A percentile compares a stretch with the other conserved stretches of the same genome.
Evolutionary conservation across 1,140 invertebrate genomes (phyloP).

Genomic region (Copidosoma floridanum): DNA sequence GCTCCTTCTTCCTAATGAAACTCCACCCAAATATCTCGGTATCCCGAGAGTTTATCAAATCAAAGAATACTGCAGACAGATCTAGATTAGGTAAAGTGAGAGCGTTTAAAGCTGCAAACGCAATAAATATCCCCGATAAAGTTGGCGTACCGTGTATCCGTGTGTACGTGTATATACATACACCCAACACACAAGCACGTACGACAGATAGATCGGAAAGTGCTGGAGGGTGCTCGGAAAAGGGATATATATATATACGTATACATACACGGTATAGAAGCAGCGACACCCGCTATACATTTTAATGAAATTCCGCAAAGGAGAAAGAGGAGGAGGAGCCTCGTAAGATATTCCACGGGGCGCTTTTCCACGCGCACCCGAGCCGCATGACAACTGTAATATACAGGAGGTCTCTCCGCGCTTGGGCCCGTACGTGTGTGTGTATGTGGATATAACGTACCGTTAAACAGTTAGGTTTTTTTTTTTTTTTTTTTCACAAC

Average conservation of each 20-base stretch:
- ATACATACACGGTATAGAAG: too few species aligned
- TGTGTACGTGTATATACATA: background rate
- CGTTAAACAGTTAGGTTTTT: slow-evolving; percentile 26
- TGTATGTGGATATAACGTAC: too few species aligned
- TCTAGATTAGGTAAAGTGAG: too few species aligned
- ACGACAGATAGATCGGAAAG: background rate
- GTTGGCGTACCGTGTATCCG: background rate
- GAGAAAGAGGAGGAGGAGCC: background rate
- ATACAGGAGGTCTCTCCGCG: slow-evolving; percentile 23
- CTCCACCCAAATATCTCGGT: too few species aligned
- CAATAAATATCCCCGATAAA: background rate
- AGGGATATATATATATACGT: too few species aligned
- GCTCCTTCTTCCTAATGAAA: too few species aligned
- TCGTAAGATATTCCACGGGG: slow-evolving; percentile 30
- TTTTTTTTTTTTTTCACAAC: too few species aligned
- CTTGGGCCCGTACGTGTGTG: slow-evolving; percentile 1
- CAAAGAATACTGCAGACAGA: too few species aligned
- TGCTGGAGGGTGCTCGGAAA: background rate
- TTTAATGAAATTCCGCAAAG: slow-evolving; percentile 19
- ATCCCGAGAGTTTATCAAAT: too few species aligned
- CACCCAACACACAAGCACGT: too few species aligned
- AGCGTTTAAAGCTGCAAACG: too few species aligned
- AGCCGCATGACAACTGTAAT: slow-evolving; percentile 31
- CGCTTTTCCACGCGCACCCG: slow-evolving; percentile 27
- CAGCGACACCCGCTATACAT: background rate